Evolutionary conservation across 2,113 vertebrate species (phyloP).

Genomic region (Sciurus niger): DNA sequence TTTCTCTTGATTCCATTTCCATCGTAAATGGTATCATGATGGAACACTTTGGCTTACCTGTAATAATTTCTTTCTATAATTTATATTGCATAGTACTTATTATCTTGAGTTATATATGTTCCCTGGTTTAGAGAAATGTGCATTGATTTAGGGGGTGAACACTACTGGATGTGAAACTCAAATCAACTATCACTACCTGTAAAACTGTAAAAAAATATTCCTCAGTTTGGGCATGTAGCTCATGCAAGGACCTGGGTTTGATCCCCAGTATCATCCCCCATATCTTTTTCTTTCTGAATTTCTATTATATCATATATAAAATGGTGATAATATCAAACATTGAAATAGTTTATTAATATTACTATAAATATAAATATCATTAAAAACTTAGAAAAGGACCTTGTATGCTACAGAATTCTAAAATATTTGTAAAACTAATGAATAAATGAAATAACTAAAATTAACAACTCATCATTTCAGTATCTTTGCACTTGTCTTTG

Average conservation of each 20-base stretch:
- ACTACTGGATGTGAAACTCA: background rate
- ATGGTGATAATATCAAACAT: background rate
- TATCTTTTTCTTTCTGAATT: background rate
- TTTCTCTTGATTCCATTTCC: conserved; percentile 63
- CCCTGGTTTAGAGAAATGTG: background rate
- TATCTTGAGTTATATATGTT: conserved; percentile 67
- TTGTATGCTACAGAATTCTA: background rate
- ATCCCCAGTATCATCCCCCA: background rate
- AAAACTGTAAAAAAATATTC: background rate
- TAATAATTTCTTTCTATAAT: conserved; percentile 74
- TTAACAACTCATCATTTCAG: background rate
- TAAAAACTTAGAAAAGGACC: background rate
- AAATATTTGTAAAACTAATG: background rate
- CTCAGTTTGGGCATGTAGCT: too few relatives aligned
- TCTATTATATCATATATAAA: background rate
- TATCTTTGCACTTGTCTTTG: background rate
- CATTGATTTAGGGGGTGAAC: background rate
- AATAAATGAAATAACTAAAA: conserved; percentile 32
- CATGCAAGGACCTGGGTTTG: too few relatives aligned
- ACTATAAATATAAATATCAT: background rate
- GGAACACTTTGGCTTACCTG: conserved; percentile 75
- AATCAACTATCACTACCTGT: background rate
- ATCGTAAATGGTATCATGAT: conserved; percentile 66
- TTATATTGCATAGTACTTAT: conserved; percentile 64
- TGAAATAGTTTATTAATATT: conserved; percentile 1